Percentiles rank a stretch among this genome's conserved stretches.
phyloP scores from a whole-genome alignment of 2,888 invertebrate species.

The Eristalis pertinax region DNA sequence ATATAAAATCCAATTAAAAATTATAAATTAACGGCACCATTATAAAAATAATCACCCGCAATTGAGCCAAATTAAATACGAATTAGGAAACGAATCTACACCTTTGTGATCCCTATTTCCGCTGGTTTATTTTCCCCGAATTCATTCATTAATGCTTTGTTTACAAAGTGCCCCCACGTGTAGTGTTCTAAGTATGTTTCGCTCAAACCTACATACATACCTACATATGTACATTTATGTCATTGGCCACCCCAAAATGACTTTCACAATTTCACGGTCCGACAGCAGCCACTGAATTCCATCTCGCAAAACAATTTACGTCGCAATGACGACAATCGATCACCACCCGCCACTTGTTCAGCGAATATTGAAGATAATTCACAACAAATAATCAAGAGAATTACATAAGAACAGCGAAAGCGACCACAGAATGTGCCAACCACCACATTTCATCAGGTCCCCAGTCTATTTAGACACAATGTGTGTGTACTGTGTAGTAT shows the following conservation, averaged over 20 bases:
- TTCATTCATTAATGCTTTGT: background rate
- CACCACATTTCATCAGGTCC: background rate
- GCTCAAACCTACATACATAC: background rate
- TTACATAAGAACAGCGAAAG: slow-evolving; percentile 34
- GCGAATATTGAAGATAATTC: background rate
- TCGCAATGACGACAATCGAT: slow-evolving; percentile 43
- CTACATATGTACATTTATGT: background rate
- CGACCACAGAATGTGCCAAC: slow-evolving; percentile 21
- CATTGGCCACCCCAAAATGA: background rate
- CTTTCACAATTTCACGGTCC: background rate
- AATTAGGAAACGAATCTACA: background rate
- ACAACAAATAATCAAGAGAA: slow-evolving; percentile 6
- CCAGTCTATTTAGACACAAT: background rate
- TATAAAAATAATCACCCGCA: no score
- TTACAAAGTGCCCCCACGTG: background rate
- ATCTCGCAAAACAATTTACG: slow-evolving; percentile 7
- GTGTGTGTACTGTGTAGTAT: no score
- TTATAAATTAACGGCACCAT: no score
- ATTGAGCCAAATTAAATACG: background rate
- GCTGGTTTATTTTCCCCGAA: background rate
- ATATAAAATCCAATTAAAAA: no score
- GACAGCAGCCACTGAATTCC: background rate
- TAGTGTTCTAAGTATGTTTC: background rate
- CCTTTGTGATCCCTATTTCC: background rate
- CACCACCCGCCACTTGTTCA: slow-evolving; percentile 4